phyloP scores from a whole-genome alignment of 2,113 vertebrate species.

The Elaphurus davidianus region DNA sequence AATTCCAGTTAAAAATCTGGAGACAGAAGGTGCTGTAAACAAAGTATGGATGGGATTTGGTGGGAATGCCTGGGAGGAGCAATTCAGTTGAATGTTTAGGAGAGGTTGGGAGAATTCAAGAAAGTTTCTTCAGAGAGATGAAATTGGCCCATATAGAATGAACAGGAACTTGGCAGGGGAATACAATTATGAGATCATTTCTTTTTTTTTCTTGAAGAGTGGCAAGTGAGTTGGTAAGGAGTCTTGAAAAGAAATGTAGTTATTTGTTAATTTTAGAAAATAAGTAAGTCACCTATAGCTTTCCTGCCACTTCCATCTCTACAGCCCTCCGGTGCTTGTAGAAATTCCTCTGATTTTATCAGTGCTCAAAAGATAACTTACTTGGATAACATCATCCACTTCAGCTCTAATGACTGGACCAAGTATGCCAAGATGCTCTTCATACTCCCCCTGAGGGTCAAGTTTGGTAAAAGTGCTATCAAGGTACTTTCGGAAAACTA shows the following conservation, averaged over 20 bases:
- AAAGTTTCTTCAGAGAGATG: not conserved
- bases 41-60: not conserved
- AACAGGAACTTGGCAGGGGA: not conserved
- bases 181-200: not conserved
- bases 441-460: conserved; percentile 86
- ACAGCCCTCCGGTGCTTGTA: not conserved
- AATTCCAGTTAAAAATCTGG: not conserved
- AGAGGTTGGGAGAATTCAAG: not conserved
- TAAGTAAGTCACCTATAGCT: not conserved
- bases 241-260: not conserved
- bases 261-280: not conserved
- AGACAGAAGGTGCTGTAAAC: not conserved
- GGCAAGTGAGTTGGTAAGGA: not conserved
- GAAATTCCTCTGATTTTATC: not conserved
- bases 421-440: conserved; percentile 93
- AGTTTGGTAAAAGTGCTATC: conserved; percentile 88
- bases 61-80: not conserved
- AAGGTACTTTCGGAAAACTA: conserved; percentile 89
- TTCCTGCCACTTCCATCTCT: not conserved
- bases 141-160: not conserved
- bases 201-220: not conserved
- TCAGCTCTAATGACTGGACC: conserved; percentile 95
- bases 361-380: conserved; percentile 71
- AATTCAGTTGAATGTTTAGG: not conserved
- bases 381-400: conserved; percentile 92